A percentile compares a stretch with the other conserved stretches of the same genome.
phyloP scores from a whole-genome alignment of 2,888 invertebrate species.

The Dexiosoma caninum region DNA sequence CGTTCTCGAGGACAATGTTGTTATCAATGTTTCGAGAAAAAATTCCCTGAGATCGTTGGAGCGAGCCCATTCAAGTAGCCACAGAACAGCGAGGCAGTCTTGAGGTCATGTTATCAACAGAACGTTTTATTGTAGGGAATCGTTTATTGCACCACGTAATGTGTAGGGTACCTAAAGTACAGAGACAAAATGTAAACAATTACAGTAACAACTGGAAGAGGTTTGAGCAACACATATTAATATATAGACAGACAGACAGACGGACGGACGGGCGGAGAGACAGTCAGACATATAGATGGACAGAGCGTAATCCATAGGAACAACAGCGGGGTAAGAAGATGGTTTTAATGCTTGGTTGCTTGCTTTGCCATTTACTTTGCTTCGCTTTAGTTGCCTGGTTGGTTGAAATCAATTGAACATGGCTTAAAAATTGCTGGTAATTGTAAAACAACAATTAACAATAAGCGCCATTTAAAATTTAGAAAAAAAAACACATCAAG shows the following conservation, averaged over 20 bases:
- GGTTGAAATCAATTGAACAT: slow-evolving; percentile 46
- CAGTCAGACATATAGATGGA: background rate
- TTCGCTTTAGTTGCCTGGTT: background rate
- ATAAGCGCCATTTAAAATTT: slow-evolving; percentile 62
- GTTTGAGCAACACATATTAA: slow-evolving; percentile 13
- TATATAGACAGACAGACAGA: background rate
- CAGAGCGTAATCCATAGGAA: slow-evolving; percentile 6
- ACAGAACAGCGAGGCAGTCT: too few relatives aligned
- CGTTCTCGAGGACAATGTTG: too few relatives aligned
- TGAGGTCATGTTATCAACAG: too few relatives aligned
- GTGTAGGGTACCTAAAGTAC: slow-evolving; percentile 13
- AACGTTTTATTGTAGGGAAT: too few relatives aligned
- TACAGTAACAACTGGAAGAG: slow-evolving; percentile 30
- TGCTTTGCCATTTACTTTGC: background rate
- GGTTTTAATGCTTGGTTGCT: slow-evolving; percentile 22
- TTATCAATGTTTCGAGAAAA: too few relatives aligned
- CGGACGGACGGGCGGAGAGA: too few relatives aligned
- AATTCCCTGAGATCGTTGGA: too few relatives aligned
- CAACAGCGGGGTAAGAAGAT: slow-evolving; percentile 30
- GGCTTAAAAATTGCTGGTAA: slow-evolving; percentile 57
- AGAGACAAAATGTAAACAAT: slow-evolving; percentile 2
- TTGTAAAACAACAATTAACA: slow-evolving; percentile 65
- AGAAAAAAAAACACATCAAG: slow-evolving; percentile 5
- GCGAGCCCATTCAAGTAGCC: too few relatives aligned
- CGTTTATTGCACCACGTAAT: background rate